Base-by-base conservation (phyloP, 2,113 vertebrate genomes). In the Anolis carolinensis region DNA sequence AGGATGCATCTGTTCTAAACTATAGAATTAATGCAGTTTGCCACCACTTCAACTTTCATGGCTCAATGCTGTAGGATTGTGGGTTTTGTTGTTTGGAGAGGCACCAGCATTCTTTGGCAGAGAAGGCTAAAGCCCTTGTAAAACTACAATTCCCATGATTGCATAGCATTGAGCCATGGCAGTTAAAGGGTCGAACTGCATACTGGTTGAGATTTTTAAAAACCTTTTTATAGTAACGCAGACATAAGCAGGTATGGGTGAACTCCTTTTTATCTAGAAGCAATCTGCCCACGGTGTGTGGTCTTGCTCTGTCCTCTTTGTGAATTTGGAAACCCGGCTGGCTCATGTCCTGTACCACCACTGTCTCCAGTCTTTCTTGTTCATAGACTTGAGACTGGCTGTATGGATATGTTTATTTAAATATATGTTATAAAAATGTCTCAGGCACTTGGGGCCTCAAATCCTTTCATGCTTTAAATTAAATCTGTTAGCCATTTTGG, bases 401-500 rank as follows among this genome's bases (percentile, higher is more conserved):
- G 14, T 25, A n/a, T 25, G 76, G 67, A 89, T 89, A 81, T 90
- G 50, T 93, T 92, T 92, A 84, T 87, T 90, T 89, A 86, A 68
- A 59, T 85, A 75, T 82, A 77, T 81, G 62, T 84, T 93, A 91
- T 87, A 89, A 90, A 44, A 91, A 92, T 83, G 83, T 94, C 88
- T 65, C 87, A n/a, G 0, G 73, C 92, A 91, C 89, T 92, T 85
- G 78, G 83, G 83, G 70, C 85, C 81, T 87, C 50, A 78, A 91
- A 85, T 68, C 68, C 50, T 94, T 93, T 82, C 83, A 36, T 86
- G 83, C 62, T 87, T 71, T 92, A 65, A 62, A 84, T 79, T 25
- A 82, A 52, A 89, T 82, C 83, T 92, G 93, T 89, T 90, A 86
- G 85, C 87, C 86, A 89, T 86, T 87, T 90, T 93, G 88, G 90